Evolutionary conservation across 2,888 invertebrate species (phyloP).

Genomic region (Macaria notata): DNA sequence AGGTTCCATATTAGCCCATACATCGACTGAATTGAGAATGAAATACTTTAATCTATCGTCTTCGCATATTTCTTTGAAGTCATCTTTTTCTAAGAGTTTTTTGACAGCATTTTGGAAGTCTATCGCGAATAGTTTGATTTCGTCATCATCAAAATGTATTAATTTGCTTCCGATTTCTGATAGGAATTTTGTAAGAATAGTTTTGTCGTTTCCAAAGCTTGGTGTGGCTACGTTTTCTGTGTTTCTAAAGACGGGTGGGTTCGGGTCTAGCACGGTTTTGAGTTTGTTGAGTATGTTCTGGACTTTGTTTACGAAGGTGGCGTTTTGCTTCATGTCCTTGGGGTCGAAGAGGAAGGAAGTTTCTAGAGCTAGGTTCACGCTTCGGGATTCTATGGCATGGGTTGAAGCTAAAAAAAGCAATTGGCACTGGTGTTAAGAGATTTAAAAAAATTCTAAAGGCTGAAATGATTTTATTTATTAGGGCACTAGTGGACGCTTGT

Average conservation of each 20-base stretch:
- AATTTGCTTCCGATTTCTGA: conserved; percentile 15
- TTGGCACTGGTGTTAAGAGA: too few relatives aligned
- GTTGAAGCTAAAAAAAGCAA: conserved; percentile 3
- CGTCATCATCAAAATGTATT: conserved; percentile 18
- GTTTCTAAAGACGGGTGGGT: conserved; percentile 1
- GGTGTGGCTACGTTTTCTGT: background rate
- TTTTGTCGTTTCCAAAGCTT: background rate
- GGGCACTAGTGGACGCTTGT: too few relatives aligned
- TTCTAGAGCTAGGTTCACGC: conserved; percentile 29
- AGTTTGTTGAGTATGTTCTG: conserved; percentile 20
- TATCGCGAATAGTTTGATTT: background rate
- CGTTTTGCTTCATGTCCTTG: conserved; percentile 20
- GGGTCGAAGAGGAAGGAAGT: conserved; percentile 28
- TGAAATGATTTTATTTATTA: too few relatives aligned
- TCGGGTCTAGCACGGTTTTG: conserved; percentile 12
- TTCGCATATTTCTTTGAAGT: conserved; percentile 13
- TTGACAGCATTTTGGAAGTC: conserved; percentile 14
- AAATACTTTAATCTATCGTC: conserved; percentile 6
- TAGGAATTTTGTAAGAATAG: conserved; percentile 7
- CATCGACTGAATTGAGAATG: conserved; percentile 4
- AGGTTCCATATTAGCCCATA: conserved; percentile 18
- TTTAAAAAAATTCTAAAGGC: too few relatives aligned
- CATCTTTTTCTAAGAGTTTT: conserved; percentile 1
- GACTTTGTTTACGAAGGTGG: conserved; percentile 15
- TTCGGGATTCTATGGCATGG: conserved; percentile 8